Conservation (phyloP, 1,140 invertebrate species). For the Trichonephila inaurata region DNA sequence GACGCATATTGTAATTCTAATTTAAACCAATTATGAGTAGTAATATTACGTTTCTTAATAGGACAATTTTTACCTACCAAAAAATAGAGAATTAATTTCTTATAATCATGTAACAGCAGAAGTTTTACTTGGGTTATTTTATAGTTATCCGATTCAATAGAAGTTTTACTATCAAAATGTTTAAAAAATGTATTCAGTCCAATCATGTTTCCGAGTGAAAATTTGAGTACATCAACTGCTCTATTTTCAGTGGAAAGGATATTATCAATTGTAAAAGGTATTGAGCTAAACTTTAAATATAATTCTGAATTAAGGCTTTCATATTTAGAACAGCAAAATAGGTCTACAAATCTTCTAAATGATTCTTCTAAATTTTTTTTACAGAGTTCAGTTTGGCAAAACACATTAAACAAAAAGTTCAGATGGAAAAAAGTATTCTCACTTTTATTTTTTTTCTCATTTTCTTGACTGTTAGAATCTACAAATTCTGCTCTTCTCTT, state of each 20-base stretch:
- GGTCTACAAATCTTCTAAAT: constrained; percentile 30
- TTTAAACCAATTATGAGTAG: constrained; percentile 46
- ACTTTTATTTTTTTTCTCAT: not conserved
- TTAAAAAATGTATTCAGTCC: constrained; percentile 59
- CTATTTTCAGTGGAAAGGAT: constrained; percentile 2
- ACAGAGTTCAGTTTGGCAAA: not conserved
- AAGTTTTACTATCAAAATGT: constrained; percentile 44
- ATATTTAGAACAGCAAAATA: constrained; percentile 16
- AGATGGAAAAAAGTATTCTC: constrained; percentile 35
- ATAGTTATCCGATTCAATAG: not conserved
- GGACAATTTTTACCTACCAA: constrained; percentile 51
- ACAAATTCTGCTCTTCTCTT: not conserved
- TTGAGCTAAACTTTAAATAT: constrained; percentile 16
- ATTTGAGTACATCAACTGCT: constrained; percentile 1
- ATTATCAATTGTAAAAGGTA: not conserved
- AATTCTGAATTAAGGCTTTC: not conserved
- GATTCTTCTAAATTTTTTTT: constrained; percentile 13
- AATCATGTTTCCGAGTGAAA: constrained; percentile 66
- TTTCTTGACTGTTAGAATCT: constrained; percentile 14
- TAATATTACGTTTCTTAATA: constrained; percentile 40
- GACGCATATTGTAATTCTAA: constrained; percentile 53
- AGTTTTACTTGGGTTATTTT: constrained; percentile 68
- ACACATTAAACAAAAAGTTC: constrained; percentile 30
- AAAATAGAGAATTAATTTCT: constrained; percentile 57
- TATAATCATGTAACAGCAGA: constrained; percentile 60